Evolutionary conservation across 1,140 invertebrate genomes (phyloP), one percentile per base, ranked within the genome.

Genomic region (Philopotamus ludificatus): DNA sequence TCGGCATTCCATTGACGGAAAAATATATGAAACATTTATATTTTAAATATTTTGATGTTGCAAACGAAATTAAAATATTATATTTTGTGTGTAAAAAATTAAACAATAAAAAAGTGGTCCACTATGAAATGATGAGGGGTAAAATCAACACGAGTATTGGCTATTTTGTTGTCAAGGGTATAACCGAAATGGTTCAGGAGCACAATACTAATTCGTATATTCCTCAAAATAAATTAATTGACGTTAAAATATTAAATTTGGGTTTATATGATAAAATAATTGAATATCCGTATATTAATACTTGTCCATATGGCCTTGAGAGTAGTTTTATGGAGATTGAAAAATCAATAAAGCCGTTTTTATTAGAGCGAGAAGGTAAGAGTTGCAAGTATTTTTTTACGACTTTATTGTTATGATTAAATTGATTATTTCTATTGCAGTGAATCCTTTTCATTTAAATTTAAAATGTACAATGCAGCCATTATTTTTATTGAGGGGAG

Each of bases 41-140:
- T 66, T 76, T 76, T 60, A 80, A 77, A 66, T 79, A 80, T 71
- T 74, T 77, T 65, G 77, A 77, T 65, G 70, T 80, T 59, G 71
- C 77, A 10, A 74, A 78, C 65, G 68, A 72, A 9, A 68, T 66
- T 26, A 71, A 72, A 64, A 77, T 71, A 63, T 58, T 81, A 3
- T 74, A 76, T 66, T 80, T 81, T 25, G 79, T 78, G 73, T 80
- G 78, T 72, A 75, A 50, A 54, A 77, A 76, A 60, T 28, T 79
- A 1, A 67, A 55, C 58, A 26, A 16, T 15, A 16, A 47, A 10
- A 47, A 47, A 15, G 44, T 47, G 44, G 18, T 3, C 18, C 4
- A 47, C 4, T 47, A 8, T 16, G 44, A 8, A 18, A 23, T 42
- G 3, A 9, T 47, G 9, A 15, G 20, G 2, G 41, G 51, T 45